phyloP scores from a whole-genome alignment of 2,888 invertebrate species.

The Pammene aurita region DNA sequence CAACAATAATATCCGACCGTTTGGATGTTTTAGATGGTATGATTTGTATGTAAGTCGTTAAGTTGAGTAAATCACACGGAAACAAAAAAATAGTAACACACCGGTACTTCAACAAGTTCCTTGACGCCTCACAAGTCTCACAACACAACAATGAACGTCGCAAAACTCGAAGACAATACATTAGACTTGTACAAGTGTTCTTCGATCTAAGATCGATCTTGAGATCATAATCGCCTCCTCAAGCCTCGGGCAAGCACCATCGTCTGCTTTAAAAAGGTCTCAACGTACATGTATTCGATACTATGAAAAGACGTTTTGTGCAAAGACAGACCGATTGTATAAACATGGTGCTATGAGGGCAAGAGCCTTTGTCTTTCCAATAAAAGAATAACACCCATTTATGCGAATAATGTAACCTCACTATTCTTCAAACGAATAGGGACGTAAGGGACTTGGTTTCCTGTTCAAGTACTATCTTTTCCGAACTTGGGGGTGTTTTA shows the following conservation, averaged over 20 bases:
- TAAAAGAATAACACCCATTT: constrained; percentile 82
- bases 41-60: no score
- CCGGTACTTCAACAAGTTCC: no score
- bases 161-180: constrained; percentile 26
- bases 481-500: background rate
- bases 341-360: constrained; percentile 77
- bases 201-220: constrained; percentile 29
- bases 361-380: constrained; percentile 78
- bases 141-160: constrained; percentile 2
- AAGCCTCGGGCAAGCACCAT: constrained; percentile 16
- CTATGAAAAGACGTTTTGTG: constrained; percentile 1
- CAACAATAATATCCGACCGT: no score
- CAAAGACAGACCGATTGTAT: constrained; percentile 62
- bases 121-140: background rate
- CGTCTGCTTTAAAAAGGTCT: background rate
- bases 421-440: background rate
- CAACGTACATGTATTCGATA: background rate
- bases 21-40: no score
- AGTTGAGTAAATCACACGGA: no score
- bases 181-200: constrained; percentile 22
- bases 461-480: background rate
- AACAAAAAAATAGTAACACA: no score
- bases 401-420: constrained; percentile 64
- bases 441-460: background rate
- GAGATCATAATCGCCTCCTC: constrained; percentile 29